Percentiles rank a stretch among this genome's conserved stretches.
Evolutionary conservation across 2,797 vertebrate species (phyloP).

Genomic region (Eupleurogrammus muticus): DNA sequence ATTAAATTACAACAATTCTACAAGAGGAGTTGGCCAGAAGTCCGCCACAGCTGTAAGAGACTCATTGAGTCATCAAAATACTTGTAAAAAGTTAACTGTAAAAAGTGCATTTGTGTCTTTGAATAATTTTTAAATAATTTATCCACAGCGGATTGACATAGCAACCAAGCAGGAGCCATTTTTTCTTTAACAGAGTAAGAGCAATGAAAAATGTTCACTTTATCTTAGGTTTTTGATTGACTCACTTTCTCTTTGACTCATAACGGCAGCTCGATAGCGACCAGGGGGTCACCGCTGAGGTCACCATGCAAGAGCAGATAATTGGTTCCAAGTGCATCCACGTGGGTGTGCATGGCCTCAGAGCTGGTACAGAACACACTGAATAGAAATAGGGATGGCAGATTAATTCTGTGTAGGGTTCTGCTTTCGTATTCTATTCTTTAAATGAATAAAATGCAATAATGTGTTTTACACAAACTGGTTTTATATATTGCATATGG

Average conservation of each 20-base stretch:
- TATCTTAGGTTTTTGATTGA: not conserved
- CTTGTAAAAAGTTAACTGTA: too few relatives aligned
- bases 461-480: too few relatives aligned
- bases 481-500: too few relatives aligned
- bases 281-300: not conserved
- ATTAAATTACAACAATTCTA: too few relatives aligned
- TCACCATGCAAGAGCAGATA: slow-evolving; percentile 16
- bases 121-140: too few relatives aligned
- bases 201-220: not conserved
- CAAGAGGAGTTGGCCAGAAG: too few relatives aligned
- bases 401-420: not conserved
- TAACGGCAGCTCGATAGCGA: slow-evolving; percentile 1
- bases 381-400: not conserved
- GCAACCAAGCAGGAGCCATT: not conserved
- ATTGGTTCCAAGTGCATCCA: slow-evolving; percentile 2
- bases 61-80: too few relatives aligned
- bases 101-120: too few relatives aligned
- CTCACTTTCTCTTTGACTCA: not conserved
- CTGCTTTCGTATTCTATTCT: too few relatives aligned
- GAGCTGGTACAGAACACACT: not conserved
- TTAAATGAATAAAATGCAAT: too few relatives aligned
- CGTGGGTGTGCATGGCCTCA: not conserved
- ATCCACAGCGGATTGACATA: not conserved
- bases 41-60: too few relatives aligned
- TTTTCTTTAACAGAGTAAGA: not conserved